Conservation (phyloP, 2,113 vertebrate species). For the Nesospiza acunhae region DNA sequence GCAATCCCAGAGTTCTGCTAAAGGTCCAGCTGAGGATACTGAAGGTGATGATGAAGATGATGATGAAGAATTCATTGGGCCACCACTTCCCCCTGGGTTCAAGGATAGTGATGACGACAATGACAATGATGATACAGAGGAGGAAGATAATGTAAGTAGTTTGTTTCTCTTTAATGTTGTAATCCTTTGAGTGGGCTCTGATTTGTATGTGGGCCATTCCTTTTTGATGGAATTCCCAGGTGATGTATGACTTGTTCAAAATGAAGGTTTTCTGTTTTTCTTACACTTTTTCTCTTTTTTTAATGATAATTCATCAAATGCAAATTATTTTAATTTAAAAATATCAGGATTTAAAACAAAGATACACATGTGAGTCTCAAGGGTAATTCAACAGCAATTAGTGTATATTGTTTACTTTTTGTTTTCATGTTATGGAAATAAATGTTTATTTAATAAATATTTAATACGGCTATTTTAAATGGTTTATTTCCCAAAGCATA, state of each 20-base stretch:
- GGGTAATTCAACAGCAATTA: not conserved
- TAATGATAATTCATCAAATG: not conserved
- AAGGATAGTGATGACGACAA: slow-evolving; percentile 63
- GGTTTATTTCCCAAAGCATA: not conserved
- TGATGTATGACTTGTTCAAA: not conserved
- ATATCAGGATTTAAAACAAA: not conserved
- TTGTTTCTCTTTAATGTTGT: not conserved
- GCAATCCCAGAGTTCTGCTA: slow-evolving; percentile 55
- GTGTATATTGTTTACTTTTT: not conserved
- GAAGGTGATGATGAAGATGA: slow-evolving; percentile 49
- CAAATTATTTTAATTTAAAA: not conserved
- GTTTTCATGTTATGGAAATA: not conserved
- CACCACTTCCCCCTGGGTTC: not conserved
- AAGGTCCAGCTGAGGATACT: not conserved
- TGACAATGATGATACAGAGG: not conserved
- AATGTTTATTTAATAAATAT: too few relatives aligned
- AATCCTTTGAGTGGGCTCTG: not conserved
- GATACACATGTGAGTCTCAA: not conserved
- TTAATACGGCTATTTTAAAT: not conserved
- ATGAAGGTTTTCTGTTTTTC: not conserved
- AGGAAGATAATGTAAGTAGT: not conserved
- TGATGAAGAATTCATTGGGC: not conserved
- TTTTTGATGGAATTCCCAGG: not conserved
- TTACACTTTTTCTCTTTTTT: not conserved
- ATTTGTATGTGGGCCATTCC: not conserved